Base-by-base conservation (phyloP, 2,888 invertebrate species). In the Brachyptera risi region DNA sequence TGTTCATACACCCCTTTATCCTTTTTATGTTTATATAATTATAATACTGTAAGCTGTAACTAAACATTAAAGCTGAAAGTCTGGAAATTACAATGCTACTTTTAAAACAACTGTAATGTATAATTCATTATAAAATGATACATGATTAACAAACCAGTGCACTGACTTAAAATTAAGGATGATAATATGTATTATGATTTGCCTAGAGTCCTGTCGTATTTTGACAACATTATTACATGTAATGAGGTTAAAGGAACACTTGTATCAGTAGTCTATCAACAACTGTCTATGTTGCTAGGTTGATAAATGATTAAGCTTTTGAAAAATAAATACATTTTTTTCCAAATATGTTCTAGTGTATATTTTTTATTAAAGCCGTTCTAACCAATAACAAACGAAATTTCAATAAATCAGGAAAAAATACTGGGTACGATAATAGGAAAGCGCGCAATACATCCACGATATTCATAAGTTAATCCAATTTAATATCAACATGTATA, bases 241-340 rank as follows among this genome's bases (percentile, higher is more conserved):
- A n/a, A n/a, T n/a, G n/a, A n/a, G n/a, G n/a, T n/a, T n/a, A n/a
- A 51, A 51, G 9, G 49, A 24, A 21, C 21, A 49, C 24, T 49
- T 49, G 49, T n/a, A n/a, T n/a, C n/a, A n/a, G n/a, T 49, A 54
- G 37, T 54, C 37, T 54, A 23, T 54, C 37, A 21, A 35, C 37
- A 54, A 54, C 37, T 54, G 19, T 21, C 23, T 19, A 23, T 54
- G 54, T 54, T 54, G 54, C 54, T 54, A 54, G 54, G 37, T 54
- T 54, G 54, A 54, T 37, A 54, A 51, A 5, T 47, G 47, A 47
- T 23, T 21, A 54, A 21, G 54, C 54, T 54, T 37, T 54, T 54
- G 37, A 54, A 51, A 54, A 54, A 3, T 26, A 51, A 51, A 17
- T 26, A 51, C n/a, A 51, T 5, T 31, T 31, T 31, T 31, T 31